Conservation (phyloP, 2,113 vertebrate species). For the Clarias gariepinus region DNA sequence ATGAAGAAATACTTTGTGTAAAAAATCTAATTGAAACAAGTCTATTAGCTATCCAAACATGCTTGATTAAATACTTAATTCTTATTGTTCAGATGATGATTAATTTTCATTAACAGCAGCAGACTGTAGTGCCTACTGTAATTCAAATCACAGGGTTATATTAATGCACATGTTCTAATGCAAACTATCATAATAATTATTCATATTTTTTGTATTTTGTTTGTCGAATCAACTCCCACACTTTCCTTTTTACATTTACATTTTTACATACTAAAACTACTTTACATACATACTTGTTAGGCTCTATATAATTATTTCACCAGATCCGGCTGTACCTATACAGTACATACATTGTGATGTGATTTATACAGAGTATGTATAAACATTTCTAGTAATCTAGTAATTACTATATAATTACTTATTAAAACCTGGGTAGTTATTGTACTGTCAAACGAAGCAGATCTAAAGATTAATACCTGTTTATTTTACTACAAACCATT, state of each 20-base stretch:
- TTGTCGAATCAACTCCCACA: neutral
- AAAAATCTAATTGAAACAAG: neutral
- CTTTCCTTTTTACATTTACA: neutral
- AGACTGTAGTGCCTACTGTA: neutral
- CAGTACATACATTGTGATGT: neutral
- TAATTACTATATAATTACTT: neutral
- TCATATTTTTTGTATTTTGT: neutral
- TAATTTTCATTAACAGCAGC: neutral
- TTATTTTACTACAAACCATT: neutral
- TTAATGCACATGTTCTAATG: neutral
- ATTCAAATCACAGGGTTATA: neutral
- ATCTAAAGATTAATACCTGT: neutral
- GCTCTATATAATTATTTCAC: neutral
- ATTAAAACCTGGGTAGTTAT: neutral
- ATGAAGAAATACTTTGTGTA: neutral
- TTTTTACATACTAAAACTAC: neutral
- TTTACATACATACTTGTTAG: neutral
- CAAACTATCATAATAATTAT: neutral
- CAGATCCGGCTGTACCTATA: neutral
- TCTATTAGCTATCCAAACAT: neutral
- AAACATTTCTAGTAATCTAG: neutral
- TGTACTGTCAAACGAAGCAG: neutral
- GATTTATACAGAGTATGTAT: neutral
- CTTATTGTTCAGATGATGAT: neutral
- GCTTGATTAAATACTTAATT: neutral